These are phyloP conservation scores for Sphaeramia orbicularis DNA, from an alignment of 2,797 vertebrate genomes.

Conservation along the genomic window DNA sequence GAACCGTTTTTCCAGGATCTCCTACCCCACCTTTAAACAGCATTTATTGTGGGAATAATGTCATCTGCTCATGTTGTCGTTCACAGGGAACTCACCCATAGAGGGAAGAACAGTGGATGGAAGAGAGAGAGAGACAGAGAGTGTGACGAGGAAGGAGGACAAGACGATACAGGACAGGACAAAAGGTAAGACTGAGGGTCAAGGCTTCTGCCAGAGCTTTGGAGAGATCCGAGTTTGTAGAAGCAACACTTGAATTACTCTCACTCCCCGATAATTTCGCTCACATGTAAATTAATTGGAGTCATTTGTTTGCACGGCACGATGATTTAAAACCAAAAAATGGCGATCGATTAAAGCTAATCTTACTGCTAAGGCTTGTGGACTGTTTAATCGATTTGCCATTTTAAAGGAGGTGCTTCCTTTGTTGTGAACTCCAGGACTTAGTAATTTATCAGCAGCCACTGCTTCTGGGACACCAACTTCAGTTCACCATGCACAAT, in stretches of 20 bases:
- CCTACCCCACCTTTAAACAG: too few relatives aligned
- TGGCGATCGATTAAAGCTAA: background rate
- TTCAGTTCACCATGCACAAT: background rate
- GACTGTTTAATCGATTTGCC: constrained; percentile 21
- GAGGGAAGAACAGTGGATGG: constrained; percentile 95
- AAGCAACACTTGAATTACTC: background rate
- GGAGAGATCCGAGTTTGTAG: background rate
- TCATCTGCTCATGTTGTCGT: constrained; percentile 36
- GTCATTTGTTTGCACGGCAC: background rate
- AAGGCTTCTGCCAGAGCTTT: background rate
- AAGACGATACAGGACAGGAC: constrained; percentile 91
- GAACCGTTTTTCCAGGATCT: too few relatives aligned
- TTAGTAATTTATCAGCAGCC: constrained; percentile 16
- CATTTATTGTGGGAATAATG: background rate
- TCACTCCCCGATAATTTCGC: background rate
- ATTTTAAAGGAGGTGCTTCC: background rate
- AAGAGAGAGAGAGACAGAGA: constrained; percentile 93
- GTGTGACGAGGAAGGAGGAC: constrained; percentile 92
- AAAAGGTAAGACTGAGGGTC: constrained; percentile 85
- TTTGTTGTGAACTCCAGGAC: constrained; percentile 1
- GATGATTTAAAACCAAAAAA: background rate
- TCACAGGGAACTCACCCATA: constrained; percentile 91
- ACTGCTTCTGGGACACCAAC: background rate
- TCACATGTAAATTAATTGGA: background rate
- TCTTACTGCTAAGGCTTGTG: background rate